Base-by-base conservation (phyloP, 2,888 invertebrate genomes). In the Nomada goodeniana region DNA sequence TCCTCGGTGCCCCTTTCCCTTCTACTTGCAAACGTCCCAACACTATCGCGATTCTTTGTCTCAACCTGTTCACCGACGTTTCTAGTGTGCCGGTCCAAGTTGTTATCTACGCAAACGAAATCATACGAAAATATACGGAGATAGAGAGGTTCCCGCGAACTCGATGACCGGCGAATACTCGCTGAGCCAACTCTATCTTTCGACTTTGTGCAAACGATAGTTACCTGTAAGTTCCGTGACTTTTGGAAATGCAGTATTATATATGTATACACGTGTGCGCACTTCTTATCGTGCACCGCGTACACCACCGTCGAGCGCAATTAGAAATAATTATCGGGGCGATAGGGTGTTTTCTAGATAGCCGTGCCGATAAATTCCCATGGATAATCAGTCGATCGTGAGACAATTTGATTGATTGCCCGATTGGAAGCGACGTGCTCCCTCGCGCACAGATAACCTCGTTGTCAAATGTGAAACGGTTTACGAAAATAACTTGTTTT, bases 1-100 rank as follows among this genome's bases (percentile, higher is more conserved):
- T n/a, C 29, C 65, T n/a, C 50, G n/a, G 10, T 53, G n/a, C n/a
- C n/a, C 53, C n/a, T n/a, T 53, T 18, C 53, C n/a, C 53, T n/a
- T 53, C 53, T 10, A 10, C 53, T 1, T 4, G n/a, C 0, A 36
- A 36, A 36, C 11, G 53, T 36, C 15, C 1, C 52, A 0, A 0
- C 20, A 1, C 68, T 23, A 73, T 76, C 67, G 76, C 65, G 69
- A 78, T 76, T 83, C 80, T 83, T 83, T 88, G 79, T 76, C 76
- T 69, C 80, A 77, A 81, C 78, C 75, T 79, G 78, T 75, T 69
- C 64, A 67, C 67, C 55, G 47, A 42, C 74, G 47, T 55, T 13
- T 52, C 36, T 20, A 13, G 47, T n/a, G 63, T 23, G 47, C 64
- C 76, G 47, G 76, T 29, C 55, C 23, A 20, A 36, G 23, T 23